Evolutionary conservation across 2,888 invertebrate genomes (phyloP), one percentile per base, ranked within the genome.

Genomic region (Busseola fusca): DNA sequence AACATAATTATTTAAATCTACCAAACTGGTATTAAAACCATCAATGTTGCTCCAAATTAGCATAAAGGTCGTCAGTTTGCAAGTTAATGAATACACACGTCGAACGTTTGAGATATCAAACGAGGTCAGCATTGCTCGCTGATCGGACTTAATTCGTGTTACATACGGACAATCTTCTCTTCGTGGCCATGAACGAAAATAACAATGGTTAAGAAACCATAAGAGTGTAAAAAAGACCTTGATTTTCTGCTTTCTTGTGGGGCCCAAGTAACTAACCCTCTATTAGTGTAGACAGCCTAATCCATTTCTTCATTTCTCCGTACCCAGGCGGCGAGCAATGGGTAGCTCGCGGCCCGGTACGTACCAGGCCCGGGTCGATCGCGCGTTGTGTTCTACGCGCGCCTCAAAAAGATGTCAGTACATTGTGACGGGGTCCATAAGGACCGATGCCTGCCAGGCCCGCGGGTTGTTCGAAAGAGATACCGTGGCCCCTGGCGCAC

Each of bases 61-160:
- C 84, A 84, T 83, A 81, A 85, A 86, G 88, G 87, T 86, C 86
- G 75, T 66, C 74, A 70, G 80, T 87, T 83, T 76, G 83, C 84
- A 87, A 85, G 84, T 79, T 84, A 87, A 88, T 80, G 82, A 86
- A 82, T 72, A 70, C 78, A 79, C 70, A 81, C 82, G 79, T 77
- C 76, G 72, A 74, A 74, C 78, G 77, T 80, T 81, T 78, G 64
- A 83, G 81, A 83, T 85, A 86, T 76, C 64, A 80, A 84, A 86
- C 82, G 84, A 87, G 88, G 88, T 80, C 88, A 83, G 18, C 25
- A 65, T 68, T 69, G 69, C 70, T 73, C 65, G 69, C 70, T 69
- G 85, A 83, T 86, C 81, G 62, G 81, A 78, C 84, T 84, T 80
- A 84, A 85, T 81, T 80, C 70, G 42, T 69, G 60, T 66, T 70